phyloP scores from a whole-genome alignment of 2,113 vertebrate genomes.

The Dryoscopus gambensis region DNA sequence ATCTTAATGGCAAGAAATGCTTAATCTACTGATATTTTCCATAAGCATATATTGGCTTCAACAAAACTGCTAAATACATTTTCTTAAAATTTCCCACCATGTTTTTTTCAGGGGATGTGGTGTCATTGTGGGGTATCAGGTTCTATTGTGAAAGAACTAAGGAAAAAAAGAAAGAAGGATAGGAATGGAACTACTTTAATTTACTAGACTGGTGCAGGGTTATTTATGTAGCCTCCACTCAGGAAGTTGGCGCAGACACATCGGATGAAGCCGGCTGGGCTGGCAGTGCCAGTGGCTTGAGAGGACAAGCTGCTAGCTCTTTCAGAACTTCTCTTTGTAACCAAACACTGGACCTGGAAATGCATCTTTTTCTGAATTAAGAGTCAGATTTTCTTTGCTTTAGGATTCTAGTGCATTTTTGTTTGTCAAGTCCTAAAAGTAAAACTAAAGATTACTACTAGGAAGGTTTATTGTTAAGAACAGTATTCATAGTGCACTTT shows the following conservation, averaged over 20 bases:
- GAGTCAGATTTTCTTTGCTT: background rate
- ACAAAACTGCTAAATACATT: background rate
- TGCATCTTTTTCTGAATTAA: background rate
- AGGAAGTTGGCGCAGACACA: background rate
- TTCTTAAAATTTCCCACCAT: background rate
- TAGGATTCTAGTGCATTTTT: background rate
- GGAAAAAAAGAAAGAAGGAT: background rate
- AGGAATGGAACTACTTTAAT: background rate
- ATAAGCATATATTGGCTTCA: background rate
- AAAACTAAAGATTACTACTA: background rate
- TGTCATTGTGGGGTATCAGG: background rate
- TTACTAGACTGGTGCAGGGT: background rate
- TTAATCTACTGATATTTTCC: conserved; percentile 11
- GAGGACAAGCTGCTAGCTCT: background rate
- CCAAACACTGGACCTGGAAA: background rate
- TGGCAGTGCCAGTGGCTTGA: background rate
- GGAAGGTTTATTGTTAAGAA: background rate
- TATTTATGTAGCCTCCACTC: background rate
- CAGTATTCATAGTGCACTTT: background rate
- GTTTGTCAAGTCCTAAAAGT: background rate
- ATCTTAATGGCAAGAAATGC: background rate
- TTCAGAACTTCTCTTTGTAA: background rate
- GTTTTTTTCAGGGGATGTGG: background rate
- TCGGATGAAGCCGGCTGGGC: rapidly evolving
- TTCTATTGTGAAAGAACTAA: background rate